Evolutionary conservation across 2,113 vertebrate species (phyloP).

Genomic region (Scomber scombrus): DNA sequence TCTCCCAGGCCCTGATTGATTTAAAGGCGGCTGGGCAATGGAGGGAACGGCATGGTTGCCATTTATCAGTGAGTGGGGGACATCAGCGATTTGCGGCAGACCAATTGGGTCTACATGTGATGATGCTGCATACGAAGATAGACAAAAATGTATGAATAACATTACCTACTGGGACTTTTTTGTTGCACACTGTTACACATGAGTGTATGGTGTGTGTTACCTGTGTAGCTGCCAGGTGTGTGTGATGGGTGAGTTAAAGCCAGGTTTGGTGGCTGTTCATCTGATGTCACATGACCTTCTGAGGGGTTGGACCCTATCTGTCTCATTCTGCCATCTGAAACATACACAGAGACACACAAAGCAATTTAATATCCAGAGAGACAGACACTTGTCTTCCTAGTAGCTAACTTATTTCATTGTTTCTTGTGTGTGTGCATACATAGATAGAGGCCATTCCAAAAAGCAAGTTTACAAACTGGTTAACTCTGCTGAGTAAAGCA

Average conservation of each 20-base stretch:
- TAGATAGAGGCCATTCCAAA: background rate
- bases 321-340: conserved; percentile 84
- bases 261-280: conserved; percentile 67
- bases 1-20: conserved; percentile 82
- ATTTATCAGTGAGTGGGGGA: conserved; percentile 82
- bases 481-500: background rate
- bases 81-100: conserved; percentile 63
- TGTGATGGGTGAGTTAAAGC: conserved; percentile 53
- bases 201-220: conserved; percentile 35
- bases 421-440: background rate
- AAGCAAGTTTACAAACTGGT: background rate
- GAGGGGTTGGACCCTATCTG: conserved; percentile 74
- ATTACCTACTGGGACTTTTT: background rate
- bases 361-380: background rate
- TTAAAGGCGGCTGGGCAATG: conserved; percentile 80
- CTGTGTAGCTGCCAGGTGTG: conserved; percentile 62
- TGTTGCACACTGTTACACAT: background rate
- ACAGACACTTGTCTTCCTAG: background rate
- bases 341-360: conserved; percentile 18
- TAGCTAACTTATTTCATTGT: background rate
- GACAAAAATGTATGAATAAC: background rate
- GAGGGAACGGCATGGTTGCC: conserved; percentile 84
- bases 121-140: conserved; percentile 60
- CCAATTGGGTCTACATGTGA: conserved; percentile 74
- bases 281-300: conserved; percentile 64